A percentile compares a stretch with the other conserved stretches of the same genome.
Conservation (phyloP, 2,888 invertebrate species). For the Cyaniris semiargus region DNA sequence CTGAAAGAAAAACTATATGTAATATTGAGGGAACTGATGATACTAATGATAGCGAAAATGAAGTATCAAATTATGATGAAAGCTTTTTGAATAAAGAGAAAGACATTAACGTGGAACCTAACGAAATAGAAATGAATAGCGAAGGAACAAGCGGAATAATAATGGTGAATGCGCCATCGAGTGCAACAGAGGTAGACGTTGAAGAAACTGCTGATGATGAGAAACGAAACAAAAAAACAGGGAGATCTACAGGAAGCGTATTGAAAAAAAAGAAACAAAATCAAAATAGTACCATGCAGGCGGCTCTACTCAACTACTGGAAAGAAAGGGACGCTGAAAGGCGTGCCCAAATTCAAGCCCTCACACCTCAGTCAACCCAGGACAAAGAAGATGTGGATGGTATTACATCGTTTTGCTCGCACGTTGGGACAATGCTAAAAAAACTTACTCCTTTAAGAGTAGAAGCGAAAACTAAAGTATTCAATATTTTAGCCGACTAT, state of each 20-base stretch:
- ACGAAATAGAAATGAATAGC: background rate
- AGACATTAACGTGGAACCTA: constrained; percentile 11
- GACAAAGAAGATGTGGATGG: background rate
- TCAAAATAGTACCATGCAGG: background rate
- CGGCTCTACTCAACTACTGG: background rate
- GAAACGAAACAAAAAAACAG: background rate
- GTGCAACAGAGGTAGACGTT: background rate
- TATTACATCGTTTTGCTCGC: constrained; percentile 18
- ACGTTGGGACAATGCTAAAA: background rate
- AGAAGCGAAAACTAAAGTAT: constrained; percentile 29
- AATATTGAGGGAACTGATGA: constrained; percentile 10
- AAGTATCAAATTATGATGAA: background rate
- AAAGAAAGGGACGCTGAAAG: constrained; percentile 7
- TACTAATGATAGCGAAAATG: background rate
- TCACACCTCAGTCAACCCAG: background rate
- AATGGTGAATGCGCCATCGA: background rate
- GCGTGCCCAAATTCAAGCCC: background rate
- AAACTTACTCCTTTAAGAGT: constrained; percentile 25
- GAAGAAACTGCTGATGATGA: background rate
- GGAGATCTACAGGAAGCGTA: background rate
- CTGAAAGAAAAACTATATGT: background rate
- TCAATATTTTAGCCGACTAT: constrained; percentile 25
- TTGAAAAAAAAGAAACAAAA: background rate
- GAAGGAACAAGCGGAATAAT: background rate
- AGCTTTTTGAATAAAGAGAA: background rate